Conservation (phyloP, 2,797 vertebrate species). For the Novumbra hubbsi region DNA sequence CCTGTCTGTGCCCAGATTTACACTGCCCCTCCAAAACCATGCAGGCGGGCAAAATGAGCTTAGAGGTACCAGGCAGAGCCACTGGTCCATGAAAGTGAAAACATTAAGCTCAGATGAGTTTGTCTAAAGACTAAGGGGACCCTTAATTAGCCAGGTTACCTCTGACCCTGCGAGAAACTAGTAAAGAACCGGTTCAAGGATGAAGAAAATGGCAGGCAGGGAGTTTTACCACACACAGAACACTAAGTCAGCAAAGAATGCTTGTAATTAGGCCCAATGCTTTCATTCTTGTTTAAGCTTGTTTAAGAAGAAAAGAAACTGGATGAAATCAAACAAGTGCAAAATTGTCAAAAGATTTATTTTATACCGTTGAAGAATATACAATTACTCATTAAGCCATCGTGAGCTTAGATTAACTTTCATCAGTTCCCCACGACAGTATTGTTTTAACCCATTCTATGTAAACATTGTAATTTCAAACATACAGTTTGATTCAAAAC, state of each 20-base stretch:
- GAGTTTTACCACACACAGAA: constrained; percentile 79
- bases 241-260: constrained; percentile 87
- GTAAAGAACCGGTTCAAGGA: constrained; percentile 82
- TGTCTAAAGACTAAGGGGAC: constrained; percentile 75
- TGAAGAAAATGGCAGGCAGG: constrained; percentile 75
- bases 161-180: constrained; percentile 86
- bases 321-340: constrained; percentile 78
- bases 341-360: constrained; percentile 51
- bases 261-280: constrained; percentile 79
- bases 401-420: too few species aligned
- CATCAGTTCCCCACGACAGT: too few species aligned
- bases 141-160: constrained; percentile 88
- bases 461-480: too few species aligned
- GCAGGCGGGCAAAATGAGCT: constrained; percentile 77
- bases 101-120: constrained; percentile 85
- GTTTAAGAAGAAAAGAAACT: constrained; percentile 70
- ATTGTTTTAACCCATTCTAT: too few species aligned
- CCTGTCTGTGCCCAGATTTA: constrained; percentile 83
- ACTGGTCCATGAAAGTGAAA: constrained; percentile 78
- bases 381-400: too few species aligned
- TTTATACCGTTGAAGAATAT: constrained; percentile 29
- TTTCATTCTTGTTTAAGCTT: constrained; percentile 76
- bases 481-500: too few species aligned
- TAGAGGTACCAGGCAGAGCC: constrained; percentile 86
- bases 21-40: constrained; percentile 56